Percentiles rank a stretch among this genome's conserved stretches.
Conservation (phyloP, 1,140 invertebrate species). For the Drosophila aff. region DNA sequence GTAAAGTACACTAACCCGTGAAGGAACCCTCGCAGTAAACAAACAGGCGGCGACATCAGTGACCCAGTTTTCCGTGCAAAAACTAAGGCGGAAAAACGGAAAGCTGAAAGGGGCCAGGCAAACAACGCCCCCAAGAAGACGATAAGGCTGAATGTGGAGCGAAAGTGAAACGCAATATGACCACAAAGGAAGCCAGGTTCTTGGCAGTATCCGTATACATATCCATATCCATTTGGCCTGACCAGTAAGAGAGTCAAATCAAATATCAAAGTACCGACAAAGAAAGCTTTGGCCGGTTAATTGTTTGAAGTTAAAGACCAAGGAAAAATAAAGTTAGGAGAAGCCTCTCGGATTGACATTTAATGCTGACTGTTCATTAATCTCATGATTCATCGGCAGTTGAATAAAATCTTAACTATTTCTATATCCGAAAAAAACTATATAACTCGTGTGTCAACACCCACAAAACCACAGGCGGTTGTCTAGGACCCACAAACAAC, state of each 20-base stretch:
- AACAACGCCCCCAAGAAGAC: conserved; percentile 60
- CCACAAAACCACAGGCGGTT: conserved; percentile 72
- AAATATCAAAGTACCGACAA: conserved; percentile 49
- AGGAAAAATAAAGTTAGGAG: not conserved
- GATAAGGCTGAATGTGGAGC: conserved; percentile 66
- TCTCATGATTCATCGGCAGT: conserved; percentile 63
- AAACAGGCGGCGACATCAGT: conserved; percentile 50
- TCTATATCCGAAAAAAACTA: conserved; percentile 36
- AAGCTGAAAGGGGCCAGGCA: conserved; percentile 42
- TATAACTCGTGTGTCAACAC: conserved; percentile 67
- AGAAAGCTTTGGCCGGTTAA: conserved; percentile 28
- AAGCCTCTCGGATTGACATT: conserved; percentile 67
- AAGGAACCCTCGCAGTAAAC: conserved; percentile 33
- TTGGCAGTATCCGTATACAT: conserved; percentile 9
- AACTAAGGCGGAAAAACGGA: conserved; percentile 31
- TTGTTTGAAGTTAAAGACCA: conserved; percentile 49
- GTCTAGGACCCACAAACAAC: conserved; percentile 26
- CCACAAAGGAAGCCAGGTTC: conserved; percentile 57
- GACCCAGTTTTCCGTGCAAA: conserved; percentile 62
- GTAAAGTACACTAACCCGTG: conserved; percentile 68
- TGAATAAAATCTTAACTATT: conserved; percentile 20
- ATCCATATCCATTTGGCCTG: not conserved
- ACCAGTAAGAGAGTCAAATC: conserved; percentile 30
- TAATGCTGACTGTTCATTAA: conserved; percentile 58
- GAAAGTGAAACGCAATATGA: conserved; percentile 80